phyloP scores from a whole-genome alignment of 2,888 invertebrate genomes.

The Hemithea aestivaria region DNA sequence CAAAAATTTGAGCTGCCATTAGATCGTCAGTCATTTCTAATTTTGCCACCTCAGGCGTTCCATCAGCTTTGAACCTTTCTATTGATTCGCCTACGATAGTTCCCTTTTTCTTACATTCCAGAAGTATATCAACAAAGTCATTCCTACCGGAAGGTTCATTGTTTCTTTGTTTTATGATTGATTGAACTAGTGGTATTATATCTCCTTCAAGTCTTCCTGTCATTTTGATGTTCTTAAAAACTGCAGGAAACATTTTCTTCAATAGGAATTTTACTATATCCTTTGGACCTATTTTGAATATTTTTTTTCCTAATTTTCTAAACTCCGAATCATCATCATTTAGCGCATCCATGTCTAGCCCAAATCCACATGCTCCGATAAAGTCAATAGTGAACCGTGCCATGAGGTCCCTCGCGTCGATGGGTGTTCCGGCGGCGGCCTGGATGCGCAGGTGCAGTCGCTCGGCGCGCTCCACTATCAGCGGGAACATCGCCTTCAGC shows the following conservation, averaged over 20 bases:
- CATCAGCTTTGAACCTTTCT: too few relatives aligned
- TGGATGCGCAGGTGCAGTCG: too few relatives aligned
- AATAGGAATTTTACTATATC: not conserved
- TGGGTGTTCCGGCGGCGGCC: not conserved
- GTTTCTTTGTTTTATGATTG: not conserved
- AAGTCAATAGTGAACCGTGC: not conserved
- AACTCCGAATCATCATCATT: not conserved
- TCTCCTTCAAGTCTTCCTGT: too few relatives aligned
- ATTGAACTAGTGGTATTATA: not conserved
- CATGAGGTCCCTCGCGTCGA: not conserved
- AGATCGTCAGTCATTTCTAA: not conserved
- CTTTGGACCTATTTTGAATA: not conserved
- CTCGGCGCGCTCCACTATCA: too few relatives aligned
- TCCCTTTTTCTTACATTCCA: too few relatives aligned
- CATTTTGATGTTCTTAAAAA: too few relatives aligned
- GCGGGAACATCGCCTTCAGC: too few relatives aligned
- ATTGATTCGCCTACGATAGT: too few relatives aligned
- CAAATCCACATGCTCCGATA: not conserved
- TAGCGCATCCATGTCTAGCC: too few relatives aligned
- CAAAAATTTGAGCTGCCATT: not conserved
- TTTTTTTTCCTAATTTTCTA: not conserved
- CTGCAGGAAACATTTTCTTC: too few relatives aligned
- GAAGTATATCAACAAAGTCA: not conserved
- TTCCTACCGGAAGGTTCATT: not conserved
- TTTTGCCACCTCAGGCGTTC: too few relatives aligned